Evolutionary conservation across 2,888 invertebrate genomes (phyloP).

Genomic region (Tholera decimalis): DNA sequence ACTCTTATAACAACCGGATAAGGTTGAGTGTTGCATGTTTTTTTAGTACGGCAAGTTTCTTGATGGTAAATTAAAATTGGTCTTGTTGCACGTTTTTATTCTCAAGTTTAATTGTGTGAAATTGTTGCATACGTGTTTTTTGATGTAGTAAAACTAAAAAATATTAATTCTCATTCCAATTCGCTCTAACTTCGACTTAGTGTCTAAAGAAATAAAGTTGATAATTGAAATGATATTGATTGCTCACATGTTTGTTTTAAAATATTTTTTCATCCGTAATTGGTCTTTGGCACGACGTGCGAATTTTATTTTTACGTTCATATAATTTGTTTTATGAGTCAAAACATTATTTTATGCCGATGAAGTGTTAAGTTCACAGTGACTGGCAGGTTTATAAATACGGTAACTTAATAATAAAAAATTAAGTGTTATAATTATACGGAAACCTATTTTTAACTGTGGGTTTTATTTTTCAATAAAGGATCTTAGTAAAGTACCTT

Average conservation of each 20-base stretch:
- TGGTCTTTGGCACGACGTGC: constrained; percentile 65
- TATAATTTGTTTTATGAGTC: constrained; percentile 59
- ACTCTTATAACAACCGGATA: neutral
- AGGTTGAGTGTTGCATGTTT: constrained; percentile 20
- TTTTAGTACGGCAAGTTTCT: constrained; percentile 31
- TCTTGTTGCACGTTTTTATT: constrained; percentile 79
- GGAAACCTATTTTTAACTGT: neutral
- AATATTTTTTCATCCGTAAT: constrained; percentile 62
- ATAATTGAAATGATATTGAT: neutral
- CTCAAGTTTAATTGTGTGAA: constrained; percentile 85
- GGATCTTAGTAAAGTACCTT: too few relatives aligned
- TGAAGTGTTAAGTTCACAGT: constrained; percentile 39
- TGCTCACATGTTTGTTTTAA: constrained; percentile 29
- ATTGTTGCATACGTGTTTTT: constrained; percentile 86
- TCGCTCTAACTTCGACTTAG: constrained; percentile 29
- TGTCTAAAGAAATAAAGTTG: neutral
- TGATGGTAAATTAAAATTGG: constrained; percentile 61
- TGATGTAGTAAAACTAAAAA: constrained; percentile 62
- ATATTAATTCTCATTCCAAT: constrained; percentile 19
- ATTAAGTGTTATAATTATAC: constrained; percentile 25
- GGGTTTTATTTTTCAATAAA: neutral
- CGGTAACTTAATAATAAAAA: constrained; percentile 4
- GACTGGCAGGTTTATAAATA: constrained; percentile 24
- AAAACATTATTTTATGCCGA: constrained; percentile 54
- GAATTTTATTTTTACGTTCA: constrained; percentile 54